phyloP scores from a whole-genome alignment of 2,113 vertebrate genomes.

The Centropus unirufus region DNA sequence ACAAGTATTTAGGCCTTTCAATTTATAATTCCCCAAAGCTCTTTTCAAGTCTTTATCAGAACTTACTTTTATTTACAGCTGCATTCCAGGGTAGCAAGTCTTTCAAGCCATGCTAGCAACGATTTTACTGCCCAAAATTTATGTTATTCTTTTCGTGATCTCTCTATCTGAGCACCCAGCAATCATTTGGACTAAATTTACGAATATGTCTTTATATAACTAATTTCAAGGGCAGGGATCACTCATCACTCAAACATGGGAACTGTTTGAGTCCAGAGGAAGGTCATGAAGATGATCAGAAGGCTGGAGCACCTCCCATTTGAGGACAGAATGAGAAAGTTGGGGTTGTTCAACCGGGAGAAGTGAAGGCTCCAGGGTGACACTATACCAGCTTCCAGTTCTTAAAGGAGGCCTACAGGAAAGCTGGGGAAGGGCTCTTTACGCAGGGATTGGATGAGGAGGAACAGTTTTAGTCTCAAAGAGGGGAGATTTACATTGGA shows the following conservation, averaged over 20 bases:
- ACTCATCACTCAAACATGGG: rapidly evolving
- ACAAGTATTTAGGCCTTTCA: not conserved
- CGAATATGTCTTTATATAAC: not conserved
- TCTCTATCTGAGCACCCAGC: not conserved
- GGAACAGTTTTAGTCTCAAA: no score
- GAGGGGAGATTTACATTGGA: no score
- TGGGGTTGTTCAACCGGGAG: no score
- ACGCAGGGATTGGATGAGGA: no score
- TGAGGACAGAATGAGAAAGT: no score
- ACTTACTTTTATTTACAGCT: not conserved
- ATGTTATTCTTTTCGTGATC: not conserved
- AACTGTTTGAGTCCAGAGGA: no score
- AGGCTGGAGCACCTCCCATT: no score
- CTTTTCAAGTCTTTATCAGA: not conserved
- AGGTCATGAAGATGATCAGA: no score
- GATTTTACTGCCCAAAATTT: not conserved
- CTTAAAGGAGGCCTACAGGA: no score
- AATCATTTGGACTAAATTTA: not conserved
- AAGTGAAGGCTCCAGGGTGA: no score
- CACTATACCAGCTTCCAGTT: no score
- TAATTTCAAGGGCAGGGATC: not conserved
- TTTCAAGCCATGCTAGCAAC: not conserved
- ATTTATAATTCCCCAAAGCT: not conserved
- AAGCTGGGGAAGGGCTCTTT: no score
- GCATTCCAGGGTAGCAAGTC: not conserved